Evolutionary conservation across 2,888 invertebrate genomes (phyloP), one percentile per base, ranked within the genome.

Genomic region (Piscicola geometra): DNA sequence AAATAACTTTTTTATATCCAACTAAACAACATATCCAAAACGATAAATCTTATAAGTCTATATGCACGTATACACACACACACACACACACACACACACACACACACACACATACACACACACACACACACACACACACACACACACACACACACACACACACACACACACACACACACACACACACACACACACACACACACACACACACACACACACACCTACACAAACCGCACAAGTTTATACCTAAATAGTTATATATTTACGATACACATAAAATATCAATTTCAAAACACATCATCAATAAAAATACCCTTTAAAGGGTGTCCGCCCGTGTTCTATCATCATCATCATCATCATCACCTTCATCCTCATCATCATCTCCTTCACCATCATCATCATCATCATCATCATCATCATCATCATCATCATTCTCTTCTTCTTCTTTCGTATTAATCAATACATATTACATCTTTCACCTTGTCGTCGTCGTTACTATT

Each of bases 1-100:
- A n/a, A n/a, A n/a, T n/a, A n/a, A n/a, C n/a, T n/a, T n/a, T n/a
- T n/a, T n/a, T n/a, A n/a, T n/a, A n/a, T n/a, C n/a, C n/a, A n/a
- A n/a, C n/a, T n/a, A n/a, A n/a, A n/a, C n/a, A n/a, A n/a, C n/a
- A n/a, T n/a, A n/a, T n/a, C n/a, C n/a, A n/a, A n/a, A n/a, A n/a
- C n/a, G n/a, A n/a, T 50, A 50, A n/a, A n/a, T n/a, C n/a, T n/a
- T n/a, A n/a, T n/a, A n/a, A n/a, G n/a, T n/a, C n/a, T n/a, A 32
- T 15, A 32, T 1, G 56, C n/a, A 76, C 1, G 52, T 18, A 76
- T 25, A 71, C 41, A 64, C 32, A 71, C 1, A 71, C 47, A 75
- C 25, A 75, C 47, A 70, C 47, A 70, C 70, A 75, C 28, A 75
- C 75, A 70, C 47, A 75, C 70, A 47, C 36, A 75, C 70, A 70